Evolutionary conservation across 2,888 invertebrate species (phyloP).

Genomic region (Tetanocera ferruginea): DNA sequence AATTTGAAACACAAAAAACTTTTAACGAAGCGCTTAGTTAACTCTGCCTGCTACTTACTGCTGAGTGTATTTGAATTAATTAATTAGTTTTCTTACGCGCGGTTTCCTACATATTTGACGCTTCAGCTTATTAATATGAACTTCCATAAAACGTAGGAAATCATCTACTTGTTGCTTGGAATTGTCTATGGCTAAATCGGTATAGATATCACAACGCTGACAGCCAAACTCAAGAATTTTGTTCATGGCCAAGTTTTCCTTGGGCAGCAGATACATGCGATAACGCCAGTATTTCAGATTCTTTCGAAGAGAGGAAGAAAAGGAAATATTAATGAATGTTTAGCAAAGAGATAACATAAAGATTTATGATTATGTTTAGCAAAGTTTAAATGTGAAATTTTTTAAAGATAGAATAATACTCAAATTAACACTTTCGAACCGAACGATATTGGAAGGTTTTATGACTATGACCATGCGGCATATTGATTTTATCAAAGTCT

Average conservation of each 20-base stretch:
- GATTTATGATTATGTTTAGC: no score
- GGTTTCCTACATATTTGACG: constrained; percentile 80
- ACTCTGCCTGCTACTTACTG: constrained; percentile 31
- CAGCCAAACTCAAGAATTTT: constrained; percentile 81
- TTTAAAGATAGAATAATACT: no score
- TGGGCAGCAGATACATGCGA: constrained; percentile 88
- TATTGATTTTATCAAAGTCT: no score
- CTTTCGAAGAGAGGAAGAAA: constrained; percentile 68
- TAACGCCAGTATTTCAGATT: constrained; percentile 92
- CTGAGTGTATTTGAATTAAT: constrained; percentile 29
- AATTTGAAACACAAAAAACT: constrained; percentile 32
- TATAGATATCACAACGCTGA: constrained; percentile 87
- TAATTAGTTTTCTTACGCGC: constrained; percentile 76
- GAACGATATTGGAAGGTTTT: no score
- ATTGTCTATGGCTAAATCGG: constrained; percentile 71
- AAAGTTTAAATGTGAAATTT: no score
- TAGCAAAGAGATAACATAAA: no score
- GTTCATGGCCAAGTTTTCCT: constrained; percentile 83
- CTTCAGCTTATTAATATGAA: constrained; percentile 90
- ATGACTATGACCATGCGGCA: no score
- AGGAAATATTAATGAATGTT: background rate
- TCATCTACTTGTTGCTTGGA: constrained; percentile 76
- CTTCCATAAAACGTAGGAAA: constrained; percentile 86
- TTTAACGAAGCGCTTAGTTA: constrained; percentile 33
- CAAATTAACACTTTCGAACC: no score